Evolutionary conservation across 92 coral and sea anemone genomes (phyloP), one percentile per base, ranked within the genome.

Genomic region (Porites evermanni): DNA sequence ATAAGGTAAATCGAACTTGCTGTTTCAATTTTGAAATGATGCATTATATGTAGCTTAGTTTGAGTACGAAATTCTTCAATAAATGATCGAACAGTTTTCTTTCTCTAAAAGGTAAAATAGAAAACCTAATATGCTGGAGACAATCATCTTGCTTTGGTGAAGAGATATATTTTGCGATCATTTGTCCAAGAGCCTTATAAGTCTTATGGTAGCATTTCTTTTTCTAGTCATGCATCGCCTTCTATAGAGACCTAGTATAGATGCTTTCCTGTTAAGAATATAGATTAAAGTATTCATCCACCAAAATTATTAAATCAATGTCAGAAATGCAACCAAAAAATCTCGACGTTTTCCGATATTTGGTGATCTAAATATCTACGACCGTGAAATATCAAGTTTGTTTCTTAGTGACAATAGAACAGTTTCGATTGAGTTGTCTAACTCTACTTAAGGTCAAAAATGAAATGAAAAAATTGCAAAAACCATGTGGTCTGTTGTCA

Each of bases 381-480:
- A n/a, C 26, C 52, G 64, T 69, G 47, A 68, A 79, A 53, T 66
- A 68, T 20, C 75, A 26, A 29, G 64, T 67, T 79, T 16, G 51
- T 67, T 38, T 67, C 53, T 21, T 51, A 53, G 23, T 4, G 59
- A 64, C 74, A 66, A 67, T 80, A 69, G 32, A 29, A 11, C 29
- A 23, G 44, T 64, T 68, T 80, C 54, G 12, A 11, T 14, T 56
- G 12, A 14, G 61, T 56, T 14, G 12, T 14, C 17, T 10, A 56
- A 8, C 16, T 11, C 13, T 56, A 14, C 61, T 56, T 56, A 56
- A 56, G 61, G 16, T 56, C 12, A 56, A 8, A 56, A 10, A 56
- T 56, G 61, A 10, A 56, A 56, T 12, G 32, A 29, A 56, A 11
- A 11, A 56, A 11, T 56, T 56, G 13, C 61, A 14, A 56, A 56